Conservation (phyloP, 2,888 invertebrate genomes). For the Ectropis crepuscularia region DNA sequence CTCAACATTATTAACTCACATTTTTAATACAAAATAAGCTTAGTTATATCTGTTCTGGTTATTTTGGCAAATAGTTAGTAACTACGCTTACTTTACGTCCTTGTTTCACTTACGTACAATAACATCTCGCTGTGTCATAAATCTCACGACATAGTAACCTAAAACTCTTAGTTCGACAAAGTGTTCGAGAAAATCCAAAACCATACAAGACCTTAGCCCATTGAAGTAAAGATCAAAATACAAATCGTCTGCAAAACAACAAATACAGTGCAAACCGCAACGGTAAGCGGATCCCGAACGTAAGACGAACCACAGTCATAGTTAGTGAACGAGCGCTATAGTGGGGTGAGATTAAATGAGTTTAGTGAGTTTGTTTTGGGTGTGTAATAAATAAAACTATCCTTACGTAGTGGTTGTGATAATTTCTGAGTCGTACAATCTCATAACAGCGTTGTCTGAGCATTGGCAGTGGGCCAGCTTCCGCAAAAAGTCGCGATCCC, state of each 20-base stretch:
- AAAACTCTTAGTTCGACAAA: conserved; percentile 14
- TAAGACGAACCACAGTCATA: conserved; percentile 30
- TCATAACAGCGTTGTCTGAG: conserved; percentile 64
- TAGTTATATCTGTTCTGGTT: no score
- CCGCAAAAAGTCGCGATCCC: conserved; percentile 45
- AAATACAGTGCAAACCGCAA: conserved; percentile 5
- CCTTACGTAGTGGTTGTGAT: conserved; percentile 44
- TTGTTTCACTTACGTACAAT: conserved; percentile 8
- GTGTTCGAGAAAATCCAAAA: neutral
- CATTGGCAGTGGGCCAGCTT: conserved; percentile 63
- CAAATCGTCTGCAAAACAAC: conserved; percentile 6
- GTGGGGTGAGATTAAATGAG: conserved; percentile 37
- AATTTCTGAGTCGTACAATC: conserved; percentile 54
- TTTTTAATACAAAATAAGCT: no score
- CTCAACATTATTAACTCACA: no score
- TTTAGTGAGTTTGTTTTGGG: conserved; percentile 37
- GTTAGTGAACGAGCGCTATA: conserved; percentile 16
- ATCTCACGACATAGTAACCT: conserved; percentile 9
- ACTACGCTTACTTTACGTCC: conserved; percentile 4
- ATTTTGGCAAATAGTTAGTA: neutral
- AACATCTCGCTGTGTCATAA: neutral
- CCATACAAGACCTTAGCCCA: conserved; percentile 2
- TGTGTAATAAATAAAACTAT: conserved; percentile 46
- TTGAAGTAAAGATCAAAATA: conserved; percentile 1
- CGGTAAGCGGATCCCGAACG: conserved; percentile 21